Base-by-base conservation (phyloP, 2,888 invertebrate genomes). In the Leptinotarsa tumamoca region DNA sequence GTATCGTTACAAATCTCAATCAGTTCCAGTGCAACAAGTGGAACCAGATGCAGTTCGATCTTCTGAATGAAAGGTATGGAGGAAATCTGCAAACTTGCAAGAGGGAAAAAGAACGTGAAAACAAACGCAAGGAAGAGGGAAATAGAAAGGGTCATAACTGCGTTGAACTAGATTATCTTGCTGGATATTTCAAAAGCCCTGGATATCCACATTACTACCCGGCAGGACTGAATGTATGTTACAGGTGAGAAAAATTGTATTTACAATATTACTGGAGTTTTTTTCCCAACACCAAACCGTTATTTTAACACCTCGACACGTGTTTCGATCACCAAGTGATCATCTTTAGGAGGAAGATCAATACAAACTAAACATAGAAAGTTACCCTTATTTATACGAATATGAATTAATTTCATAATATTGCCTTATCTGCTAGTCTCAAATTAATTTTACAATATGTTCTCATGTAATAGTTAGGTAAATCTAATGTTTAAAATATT, bases 181-280 rank as follows among this genome's bases (percentile, higher is more conserved):
- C 85, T 75, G 90, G 90, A n/a, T 85, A 85, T 66, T 84, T 90
- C 52, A 85, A 86, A 56, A 89, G 89, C 72, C 89, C 89, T 3
- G 86, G 87, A 56, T 90, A 90, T 85, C 90, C 90, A 3, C 84
- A 84, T 72, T 85, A 82, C 76, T 90, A 90, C 83, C 88, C 89
- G 0, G 83, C 83, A 73, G 88, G 89, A 80, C 74, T 88, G 61
- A 86, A 88, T 73, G 80, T 86, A 68, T 90, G 90, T 79, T 90
- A 89, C 83, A 88, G 90, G 90, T 90, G 83, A 82, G 79, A n/a
- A 68, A 18, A 51, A 13, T 21, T 21, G 18, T 23, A 21, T n/a
- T 50, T 23, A 33, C 1, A 33, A 33, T 7, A 33, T 33, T 33
- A 1, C 7, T 33, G 33, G 7, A 33, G 33, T 7, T 33, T 7